Percentiles rank a stretch among this genome's conserved stretches.
Evolutionary conservation across 2,888 invertebrate species (phyloP).

Genomic region (Alcis repandata): DNA sequence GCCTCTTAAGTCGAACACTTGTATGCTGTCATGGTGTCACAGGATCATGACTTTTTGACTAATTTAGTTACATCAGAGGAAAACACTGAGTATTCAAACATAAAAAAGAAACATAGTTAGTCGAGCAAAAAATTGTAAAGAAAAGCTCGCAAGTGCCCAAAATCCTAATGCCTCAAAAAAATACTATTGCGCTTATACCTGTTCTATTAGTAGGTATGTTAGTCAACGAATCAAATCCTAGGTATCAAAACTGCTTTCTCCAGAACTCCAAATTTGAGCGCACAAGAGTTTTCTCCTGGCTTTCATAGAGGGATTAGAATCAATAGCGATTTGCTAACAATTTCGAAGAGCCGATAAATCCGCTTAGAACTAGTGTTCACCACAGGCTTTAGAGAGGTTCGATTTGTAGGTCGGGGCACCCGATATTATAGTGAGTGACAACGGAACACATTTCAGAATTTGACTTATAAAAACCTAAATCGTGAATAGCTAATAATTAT

Average conservation of each 20-base stretch:
- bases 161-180: background rate
- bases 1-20: background rate
- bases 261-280: conserved; percentile 3
- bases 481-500: too few relatives aligned
- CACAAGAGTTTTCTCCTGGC: conserved; percentile 23
- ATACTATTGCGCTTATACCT: background rate
- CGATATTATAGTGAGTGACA: too few relatives aligned
- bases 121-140: too few relatives aligned
- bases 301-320: conserved; percentile 18
- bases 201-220: background rate
- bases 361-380: conserved; percentile 5
- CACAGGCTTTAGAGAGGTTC: background rate
- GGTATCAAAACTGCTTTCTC: conserved; percentile 6
- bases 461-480: too few relatives aligned
- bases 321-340: conserved; percentile 14
- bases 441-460: too few relatives aligned
- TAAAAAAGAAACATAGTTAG: too few relatives aligned
- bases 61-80: too few relatives aligned
- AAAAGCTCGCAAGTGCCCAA: too few relatives aligned
- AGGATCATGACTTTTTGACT: too few relatives aligned
- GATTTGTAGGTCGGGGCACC: too few relatives aligned
- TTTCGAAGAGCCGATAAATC: conserved; percentile 1
- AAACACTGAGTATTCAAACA: too few relatives aligned
- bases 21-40: too few relatives aligned
- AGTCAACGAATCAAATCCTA: background rate